phyloP scores from a whole-genome alignment of 2,888 invertebrate genomes.

The Diplazon laetatorius region DNA sequence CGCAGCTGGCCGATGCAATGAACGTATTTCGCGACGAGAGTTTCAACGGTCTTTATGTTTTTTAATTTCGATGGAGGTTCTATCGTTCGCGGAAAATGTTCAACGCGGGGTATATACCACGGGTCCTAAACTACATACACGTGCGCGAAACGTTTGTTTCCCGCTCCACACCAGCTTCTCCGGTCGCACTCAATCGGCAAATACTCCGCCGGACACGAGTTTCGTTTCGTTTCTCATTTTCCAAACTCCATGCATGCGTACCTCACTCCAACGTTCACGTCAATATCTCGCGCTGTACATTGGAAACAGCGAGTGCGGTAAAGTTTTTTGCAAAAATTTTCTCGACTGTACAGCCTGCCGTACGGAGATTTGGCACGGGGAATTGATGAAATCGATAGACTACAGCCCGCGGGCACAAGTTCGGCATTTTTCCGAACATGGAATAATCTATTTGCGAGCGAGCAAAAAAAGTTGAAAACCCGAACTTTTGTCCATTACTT shows the following conservation, averaged over 20 bases:
- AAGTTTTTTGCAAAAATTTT: constrained; percentile 39
- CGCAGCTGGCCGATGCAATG: constrained; percentile 54
- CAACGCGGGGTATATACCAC: constrained; percentile 8
- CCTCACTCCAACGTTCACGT: constrained; percentile 3
- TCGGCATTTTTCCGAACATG: no score
- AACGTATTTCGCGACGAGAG: constrained; percentile 41
- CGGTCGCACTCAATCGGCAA: constrained; percentile 52
- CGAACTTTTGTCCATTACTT: no score
- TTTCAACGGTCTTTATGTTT: constrained; percentile 61
- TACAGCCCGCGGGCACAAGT: not conserved
- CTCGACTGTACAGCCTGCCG: constrained; percentile 27
- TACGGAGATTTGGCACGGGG: not conserved
- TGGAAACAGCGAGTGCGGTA: constrained; percentile 33
- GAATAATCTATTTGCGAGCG: no score
- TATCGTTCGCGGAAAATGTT: constrained; percentile 6
- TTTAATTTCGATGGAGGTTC: constrained; percentile 59
- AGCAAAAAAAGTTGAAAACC: no score
- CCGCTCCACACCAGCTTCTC: constrained; percentile 45
- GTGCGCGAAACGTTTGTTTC: constrained; percentile 41
- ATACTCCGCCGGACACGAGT: constrained; percentile 46
- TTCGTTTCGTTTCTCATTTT: constrained; percentile 59
- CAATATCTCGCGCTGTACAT: constrained; percentile 41
- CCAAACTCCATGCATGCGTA: constrained; percentile 39
- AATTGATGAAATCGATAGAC: not conserved
- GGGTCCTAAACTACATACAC: constrained; percentile 23